These are phyloP conservation scores for Stramonita haemastoma DNA, from an alignment of 2,888 invertebrate species.

Conservation along the genomic window DNA sequence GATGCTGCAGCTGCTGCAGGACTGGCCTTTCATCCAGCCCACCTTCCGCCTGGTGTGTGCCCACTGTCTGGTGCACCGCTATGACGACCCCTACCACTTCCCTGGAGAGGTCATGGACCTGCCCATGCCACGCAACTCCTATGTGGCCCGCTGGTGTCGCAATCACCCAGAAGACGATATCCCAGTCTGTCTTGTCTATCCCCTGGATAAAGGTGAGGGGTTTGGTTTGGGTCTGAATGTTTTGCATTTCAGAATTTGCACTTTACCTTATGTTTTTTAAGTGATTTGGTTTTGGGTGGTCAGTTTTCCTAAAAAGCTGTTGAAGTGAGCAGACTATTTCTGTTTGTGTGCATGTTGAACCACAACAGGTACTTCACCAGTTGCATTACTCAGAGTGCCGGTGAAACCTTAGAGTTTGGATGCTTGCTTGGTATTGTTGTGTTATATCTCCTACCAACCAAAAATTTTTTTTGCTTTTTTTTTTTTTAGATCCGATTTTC, in stretches of 20 bases:
- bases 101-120: constrained; percentile 65
- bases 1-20: constrained; percentile 62
- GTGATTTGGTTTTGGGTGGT: neutral
- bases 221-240: neutral
- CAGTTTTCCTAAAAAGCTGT: neutral
- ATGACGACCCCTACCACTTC: constrained; percentile 60
- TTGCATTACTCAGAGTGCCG: too few relatives aligned
- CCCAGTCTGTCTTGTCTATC: constrained; percentile 67
- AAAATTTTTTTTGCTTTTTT: too few relatives aligned
- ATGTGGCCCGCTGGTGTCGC: constrained; percentile 59
- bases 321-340: neutral
- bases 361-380: too few relatives aligned
- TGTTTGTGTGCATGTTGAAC: neutral
- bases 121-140: constrained; percentile 60
- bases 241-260: too few relatives aligned
- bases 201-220: constrained; percentile 64
- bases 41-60: constrained; percentile 64
- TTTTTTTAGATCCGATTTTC: too few relatives aligned
- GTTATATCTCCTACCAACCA: too few relatives aligned
- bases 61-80: constrained; percentile 63
- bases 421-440: too few relatives aligned
- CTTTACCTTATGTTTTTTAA: too few relatives aligned
- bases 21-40: constrained; percentile 70
- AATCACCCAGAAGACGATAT: constrained; percentile 54
- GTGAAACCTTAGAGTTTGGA: too few relatives aligned